A percentile compares a stretch with the other conserved stretches of the same genome.
Evolutionary conservation across 2,113 vertebrate species (phyloP).

Genomic region (Anser brachyrhynchus): DNA sequence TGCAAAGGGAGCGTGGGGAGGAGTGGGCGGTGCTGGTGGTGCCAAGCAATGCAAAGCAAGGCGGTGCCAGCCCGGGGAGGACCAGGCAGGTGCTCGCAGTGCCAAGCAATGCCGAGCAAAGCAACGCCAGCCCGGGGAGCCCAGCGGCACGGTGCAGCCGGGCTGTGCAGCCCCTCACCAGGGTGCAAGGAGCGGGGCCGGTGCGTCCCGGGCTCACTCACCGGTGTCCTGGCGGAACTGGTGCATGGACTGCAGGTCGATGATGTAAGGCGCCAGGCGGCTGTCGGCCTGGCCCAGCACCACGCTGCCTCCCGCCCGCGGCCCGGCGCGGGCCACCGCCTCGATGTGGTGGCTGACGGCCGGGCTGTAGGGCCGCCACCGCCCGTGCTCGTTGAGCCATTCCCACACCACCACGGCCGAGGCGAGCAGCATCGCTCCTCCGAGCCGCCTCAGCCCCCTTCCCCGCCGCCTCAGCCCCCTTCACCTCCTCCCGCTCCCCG

Average conservation of each 20-base stretch:
- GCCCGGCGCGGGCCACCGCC: constrained; percentile 90
- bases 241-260: constrained; percentile 95
- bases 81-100: not conserved
- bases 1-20: not conserved
- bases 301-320: constrained; percentile 88
- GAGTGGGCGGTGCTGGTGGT: no score
- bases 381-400: constrained; percentile 98
- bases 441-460: not conserved
- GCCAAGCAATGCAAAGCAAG: no score
- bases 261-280: constrained; percentile 91
- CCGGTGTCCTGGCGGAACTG: constrained; percentile 95
- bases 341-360: constrained; percentile 96
- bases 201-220: constrained; percentile 66
- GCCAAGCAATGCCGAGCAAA: not conserved
- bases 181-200: no score
- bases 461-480: not conserved
- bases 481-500: not conserved
- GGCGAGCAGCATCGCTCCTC: constrained; percentile 86
- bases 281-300: constrained; percentile 93
- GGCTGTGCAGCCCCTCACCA: not conserved
- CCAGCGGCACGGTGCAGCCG: not conserved
- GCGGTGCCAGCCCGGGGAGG: not conserved
- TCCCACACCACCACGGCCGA: constrained; percentile 96
- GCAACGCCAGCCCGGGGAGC: not conserved
- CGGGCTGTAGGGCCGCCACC: constrained; percentile 96